Evolutionary conservation across 2,113 vertebrate genomes (phyloP), one percentile per base, ranked within the genome.

Genomic region (Nothocercus julius): DNA sequence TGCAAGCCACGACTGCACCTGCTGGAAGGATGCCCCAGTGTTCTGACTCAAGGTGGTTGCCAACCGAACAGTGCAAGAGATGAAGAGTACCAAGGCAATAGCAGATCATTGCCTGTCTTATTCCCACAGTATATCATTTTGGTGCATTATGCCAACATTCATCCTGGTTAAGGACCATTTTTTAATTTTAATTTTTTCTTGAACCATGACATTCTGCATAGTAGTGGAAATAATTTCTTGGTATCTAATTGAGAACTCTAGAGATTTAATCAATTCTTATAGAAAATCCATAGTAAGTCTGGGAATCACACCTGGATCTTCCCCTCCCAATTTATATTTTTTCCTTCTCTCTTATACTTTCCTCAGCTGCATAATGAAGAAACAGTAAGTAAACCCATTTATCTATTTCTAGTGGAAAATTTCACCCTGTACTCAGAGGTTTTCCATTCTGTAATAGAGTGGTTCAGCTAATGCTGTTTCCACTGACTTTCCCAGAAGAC

Each of bases 111-210:
- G 94, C 69, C 53, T 92, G 84, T 74, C 83, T 92, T 72, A 90
- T 96, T 97, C 91, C 92, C 95, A 94, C 91, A 90, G 94, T 94
- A 95, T 90, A 89, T 94, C 83, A 79, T 44, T 95, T 92, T 1
- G 1, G 69, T 92, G 83, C 86, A 89, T 68, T 93, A 94, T 95
- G 91, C 77, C 94, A 95, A 90, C 96, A 94, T 97, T 97, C 90
- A 93, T 72, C 66, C 53, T 82, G 74, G 69, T 82, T 94, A 64
- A 89, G 77, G 83, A 94, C 38, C 47, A 34, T 4, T 42, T 79
- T 89, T 70, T 54, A 36, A 78, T 24, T 66, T 47, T 36, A 82
- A 75, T 66, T 15, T 3, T 28, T 73, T 91, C 30, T 74, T 94
- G 92, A 97, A 97, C 86, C 89, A 82, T 96, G 94, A 89, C 92